A percentile compares a stretch with the other conserved stretches of the same genome.
These are phyloP conservation scores for Cheiracanthium punctorium DNA, from an alignment of 2,888 invertebrate genomes.

Conservation along the genomic window DNA sequence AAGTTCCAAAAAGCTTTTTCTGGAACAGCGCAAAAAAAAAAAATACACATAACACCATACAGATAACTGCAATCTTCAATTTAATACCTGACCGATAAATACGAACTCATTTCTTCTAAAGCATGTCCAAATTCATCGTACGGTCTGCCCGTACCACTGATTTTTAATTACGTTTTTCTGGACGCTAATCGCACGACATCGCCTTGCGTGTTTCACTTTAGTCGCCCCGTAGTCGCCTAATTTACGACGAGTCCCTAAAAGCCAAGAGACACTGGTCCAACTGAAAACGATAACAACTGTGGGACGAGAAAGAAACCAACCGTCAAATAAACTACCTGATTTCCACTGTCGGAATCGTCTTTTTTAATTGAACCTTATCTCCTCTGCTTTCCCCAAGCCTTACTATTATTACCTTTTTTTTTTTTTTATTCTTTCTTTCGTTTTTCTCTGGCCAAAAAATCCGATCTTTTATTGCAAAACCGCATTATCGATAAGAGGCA, in stretches of 20 bases:
- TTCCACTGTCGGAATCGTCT: not conserved
- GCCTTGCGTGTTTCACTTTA: not conserved
- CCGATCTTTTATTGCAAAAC: conserved; percentile 50
- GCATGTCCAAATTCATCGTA: too few relatives aligned
- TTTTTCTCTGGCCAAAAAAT: not conserved
- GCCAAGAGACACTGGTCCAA: not conserved
- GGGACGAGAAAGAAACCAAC: not conserved
- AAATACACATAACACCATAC: too few relatives aligned
- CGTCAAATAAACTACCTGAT: not conserved
- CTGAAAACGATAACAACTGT: too few relatives aligned
- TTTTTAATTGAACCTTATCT: conserved; percentile 57
- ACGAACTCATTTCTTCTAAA: too few relatives aligned
- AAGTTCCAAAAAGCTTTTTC: too few relatives aligned
- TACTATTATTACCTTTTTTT: too few relatives aligned
- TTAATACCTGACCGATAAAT: too few relatives aligned
- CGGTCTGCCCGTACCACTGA: not conserved
- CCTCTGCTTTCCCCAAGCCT: not conserved
- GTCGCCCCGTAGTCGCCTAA: not conserved
- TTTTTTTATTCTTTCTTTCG: too few relatives aligned
- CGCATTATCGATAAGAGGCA: conserved; percentile 33
- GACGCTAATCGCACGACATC: not conserved
- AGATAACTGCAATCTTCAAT: too few relatives aligned
- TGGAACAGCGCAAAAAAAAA: too few relatives aligned
- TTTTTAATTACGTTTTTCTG: not conserved
- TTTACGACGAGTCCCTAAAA: not conserved